A percentile compares a stretch with the other conserved stretches of the same genome.
Conservation (phyloP, 2,888 invertebrate species). For the Conops quadrifasciatus region DNA sequence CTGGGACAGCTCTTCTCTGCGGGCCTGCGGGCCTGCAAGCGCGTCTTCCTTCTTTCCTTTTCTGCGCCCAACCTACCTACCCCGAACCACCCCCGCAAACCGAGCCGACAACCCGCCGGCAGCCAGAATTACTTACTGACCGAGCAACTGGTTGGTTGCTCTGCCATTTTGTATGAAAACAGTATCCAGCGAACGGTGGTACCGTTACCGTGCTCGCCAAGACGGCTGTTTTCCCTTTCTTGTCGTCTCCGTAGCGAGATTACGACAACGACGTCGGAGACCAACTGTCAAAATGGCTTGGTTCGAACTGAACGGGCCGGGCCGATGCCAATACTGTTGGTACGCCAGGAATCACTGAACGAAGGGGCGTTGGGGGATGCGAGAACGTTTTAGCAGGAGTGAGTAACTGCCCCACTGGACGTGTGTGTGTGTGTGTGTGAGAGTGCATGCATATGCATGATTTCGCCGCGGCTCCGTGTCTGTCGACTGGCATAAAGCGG, state of each 20-base stretch:
- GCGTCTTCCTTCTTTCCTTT: neutral
- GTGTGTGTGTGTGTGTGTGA: slow-evolving; percentile 1
- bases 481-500: neutral
- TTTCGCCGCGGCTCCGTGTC: neutral
- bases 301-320: too few relatives aligned
- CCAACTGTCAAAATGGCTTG: too few relatives aligned
- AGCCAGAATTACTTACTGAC: too few relatives aligned
- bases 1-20: neutral
- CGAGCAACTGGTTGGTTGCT: neutral
- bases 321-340: too few relatives aligned
- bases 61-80: neutral
- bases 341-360: neutral
- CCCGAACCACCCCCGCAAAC: too few relatives aligned
- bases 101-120: too few relatives aligned
- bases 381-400: neutral
- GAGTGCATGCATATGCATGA: neutral
- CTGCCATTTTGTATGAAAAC: neutral
- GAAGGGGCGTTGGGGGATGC: neutral
- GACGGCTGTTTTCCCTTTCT: neutral
- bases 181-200: too few relatives aligned
- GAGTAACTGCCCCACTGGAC: neutral
- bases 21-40: neutral
- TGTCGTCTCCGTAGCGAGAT: neutral
- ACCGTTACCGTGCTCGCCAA: neutral
- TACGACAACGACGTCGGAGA: neutral